phyloP scores from a whole-genome alignment of 2,888 invertebrate species.

The Isoperla grammatica region DNA sequence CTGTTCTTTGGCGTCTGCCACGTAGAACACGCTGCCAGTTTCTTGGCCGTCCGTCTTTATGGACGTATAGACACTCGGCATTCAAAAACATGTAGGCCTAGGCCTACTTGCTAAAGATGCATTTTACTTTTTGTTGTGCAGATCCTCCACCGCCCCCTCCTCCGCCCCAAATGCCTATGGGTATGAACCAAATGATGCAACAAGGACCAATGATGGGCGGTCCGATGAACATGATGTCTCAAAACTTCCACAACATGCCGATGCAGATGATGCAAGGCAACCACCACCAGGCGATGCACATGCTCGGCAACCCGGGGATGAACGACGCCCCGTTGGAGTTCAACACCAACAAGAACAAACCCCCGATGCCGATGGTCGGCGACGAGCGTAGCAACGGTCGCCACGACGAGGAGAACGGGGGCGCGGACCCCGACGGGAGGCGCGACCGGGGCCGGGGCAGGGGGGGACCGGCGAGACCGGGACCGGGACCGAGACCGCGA shows the following conservation, averaged over 20 bases:
- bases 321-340: conserved; percentile 59
- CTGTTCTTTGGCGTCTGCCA: not conserved
- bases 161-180: conserved; percentile 29
- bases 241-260: conserved; percentile 39
- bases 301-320: conserved; percentile 48
- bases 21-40: not conserved
- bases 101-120: not conserved
- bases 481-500: conserved; percentile 34
- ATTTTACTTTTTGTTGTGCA: conserved; percentile 3
- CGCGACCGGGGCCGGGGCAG: conserved; percentile 26
- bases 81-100: not conserved
- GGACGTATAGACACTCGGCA: not conserved
- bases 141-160: conserved; percentile 30
- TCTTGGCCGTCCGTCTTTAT: too few species aligned
- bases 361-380: conserved; percentile 46
- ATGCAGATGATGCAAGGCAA: conserved; percentile 23
- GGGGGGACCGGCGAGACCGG: conserved; percentile 29
- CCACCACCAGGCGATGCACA: conserved; percentile 29
- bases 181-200: conserved; percentile 27
- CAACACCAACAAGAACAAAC: conserved; percentile 55
- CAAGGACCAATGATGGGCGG: conserved; percentile 39
- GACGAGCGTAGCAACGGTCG: conserved; percentile 22
- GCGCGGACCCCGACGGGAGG: conserved; percentile 12
- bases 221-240: conserved; percentile 33
- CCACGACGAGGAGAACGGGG: not conserved